Conservation (phyloP, 2,888 invertebrate genomes). For the Mayetiola destructor region DNA sequence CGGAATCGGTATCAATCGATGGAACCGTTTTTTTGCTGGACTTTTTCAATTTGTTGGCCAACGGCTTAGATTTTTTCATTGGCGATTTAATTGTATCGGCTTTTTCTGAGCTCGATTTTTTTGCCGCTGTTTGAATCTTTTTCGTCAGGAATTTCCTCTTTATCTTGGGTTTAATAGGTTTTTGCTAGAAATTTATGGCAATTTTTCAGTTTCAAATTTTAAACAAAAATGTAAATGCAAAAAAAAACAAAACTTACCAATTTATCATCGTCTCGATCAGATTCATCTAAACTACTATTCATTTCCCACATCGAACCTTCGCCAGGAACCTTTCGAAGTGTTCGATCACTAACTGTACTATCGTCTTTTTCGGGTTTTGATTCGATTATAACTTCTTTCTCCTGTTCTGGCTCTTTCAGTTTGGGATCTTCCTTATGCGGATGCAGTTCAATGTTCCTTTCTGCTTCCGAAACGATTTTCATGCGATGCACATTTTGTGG, state of each 20-base stretch:
- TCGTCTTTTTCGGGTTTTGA: slow-evolving; percentile 19
- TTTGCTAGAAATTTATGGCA: not conserved
- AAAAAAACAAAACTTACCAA: slow-evolving; percentile 18
- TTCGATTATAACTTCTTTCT: slow-evolving; percentile 18
- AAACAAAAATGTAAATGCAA: not conserved
- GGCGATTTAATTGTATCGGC: slow-evolving; percentile 15
- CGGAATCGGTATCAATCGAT: slow-evolving; percentile 22
- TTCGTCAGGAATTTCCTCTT: slow-evolving; percentile 19
- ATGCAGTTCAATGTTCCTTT: slow-evolving; percentile 35
- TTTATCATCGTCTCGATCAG: slow-evolving; percentile 19
- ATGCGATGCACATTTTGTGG: slow-evolving; percentile 31
- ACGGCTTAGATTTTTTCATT: slow-evolving; percentile 30
- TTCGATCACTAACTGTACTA: slow-evolving; percentile 36
- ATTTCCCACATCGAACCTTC: slow-evolving; percentile 76
- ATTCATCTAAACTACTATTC: slow-evolving; percentile 28
- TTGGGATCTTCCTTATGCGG: not conserved
- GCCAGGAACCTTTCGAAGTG: slow-evolving; percentile 56
- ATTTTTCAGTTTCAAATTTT: not conserved
- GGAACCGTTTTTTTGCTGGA: slow-evolving; percentile 39
- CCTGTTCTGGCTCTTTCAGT: slow-evolving; percentile 16
- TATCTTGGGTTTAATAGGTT: not conserved
- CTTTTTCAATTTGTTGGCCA: slow-evolving; percentile 21
- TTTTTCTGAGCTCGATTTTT: slow-evolving; percentile 19
- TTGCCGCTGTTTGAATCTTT: slow-evolving; percentile 19
- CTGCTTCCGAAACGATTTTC: slow-evolving; percentile 30